Conservation (phyloP, 2,888 invertebrate species). For the Raillietiella orientalis region DNA sequence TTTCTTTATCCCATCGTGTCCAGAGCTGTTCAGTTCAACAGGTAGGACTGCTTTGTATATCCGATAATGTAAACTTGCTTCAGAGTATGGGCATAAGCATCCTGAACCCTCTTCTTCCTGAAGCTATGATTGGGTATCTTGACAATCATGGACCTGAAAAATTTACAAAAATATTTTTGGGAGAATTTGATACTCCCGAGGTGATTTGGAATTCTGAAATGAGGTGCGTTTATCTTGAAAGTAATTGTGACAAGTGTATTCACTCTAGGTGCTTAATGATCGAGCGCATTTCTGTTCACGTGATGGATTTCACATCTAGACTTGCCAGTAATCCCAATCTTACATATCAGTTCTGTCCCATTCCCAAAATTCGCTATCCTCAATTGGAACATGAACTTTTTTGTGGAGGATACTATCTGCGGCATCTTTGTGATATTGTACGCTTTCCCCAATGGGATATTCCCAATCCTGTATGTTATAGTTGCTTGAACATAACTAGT, state of each 20-base stretch:
- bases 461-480: constrained; percentile 46
- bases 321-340: constrained; percentile 78
- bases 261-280: constrained; percentile 47
- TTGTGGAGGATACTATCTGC: constrained; percentile 89
- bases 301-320: constrained; percentile 86
- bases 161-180: constrained; percentile 86
- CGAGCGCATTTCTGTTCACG: constrained; percentile 84
- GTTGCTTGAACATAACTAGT: background rate
- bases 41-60: no score
- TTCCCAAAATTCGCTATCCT: constrained; percentile 70
- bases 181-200: constrained; percentile 97
- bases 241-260: background rate
- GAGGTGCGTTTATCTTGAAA: constrained; percentile 21
- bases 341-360: constrained; percentile 74
- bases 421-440: constrained; percentile 56
- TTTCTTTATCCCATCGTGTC: constrained; percentile 79
- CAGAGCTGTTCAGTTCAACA: no score
- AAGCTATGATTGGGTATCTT: constrained; percentile 94
- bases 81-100: no score
- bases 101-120: constrained; percentile 70
- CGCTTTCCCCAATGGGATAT: constrained; percentile 93
- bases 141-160: constrained; percentile 95
- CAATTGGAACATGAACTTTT: constrained; percentile 85
- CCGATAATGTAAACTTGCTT: no score
- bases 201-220: constrained; percentile 97